A percentile compares a stretch with the other conserved stretches of the same genome.
These are phyloP conservation scores for Zaprionus taronus DNA, from an alignment of 1,140 invertebrate species.

Conservation along the genomic window DNA sequence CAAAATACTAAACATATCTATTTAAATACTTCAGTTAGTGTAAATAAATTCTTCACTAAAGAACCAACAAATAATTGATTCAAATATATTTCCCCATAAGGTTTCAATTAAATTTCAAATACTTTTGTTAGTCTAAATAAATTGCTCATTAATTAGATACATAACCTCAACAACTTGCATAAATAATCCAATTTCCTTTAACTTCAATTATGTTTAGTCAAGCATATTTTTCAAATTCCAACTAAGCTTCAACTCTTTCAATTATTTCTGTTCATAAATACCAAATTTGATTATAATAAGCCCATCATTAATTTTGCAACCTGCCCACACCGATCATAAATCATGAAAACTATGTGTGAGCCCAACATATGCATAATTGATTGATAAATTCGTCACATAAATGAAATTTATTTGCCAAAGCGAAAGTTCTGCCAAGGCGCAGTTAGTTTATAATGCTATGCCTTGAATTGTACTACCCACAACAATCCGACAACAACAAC, in stretches of 20 bases:
- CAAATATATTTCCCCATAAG: too few relatives aligned
- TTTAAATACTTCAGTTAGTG: too few relatives aligned
- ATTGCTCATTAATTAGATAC: too few relatives aligned
- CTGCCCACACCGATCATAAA: not conserved
- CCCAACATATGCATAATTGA: conserved; percentile 8
- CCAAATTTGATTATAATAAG: not conserved
- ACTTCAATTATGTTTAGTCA: too few relatives aligned
- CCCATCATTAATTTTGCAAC: not conserved
- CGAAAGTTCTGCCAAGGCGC: not conserved
- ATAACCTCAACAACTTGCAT: too few relatives aligned
- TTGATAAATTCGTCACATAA: conserved; percentile 14
- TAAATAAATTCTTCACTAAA: too few relatives aligned
- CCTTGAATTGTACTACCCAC: not conserved
- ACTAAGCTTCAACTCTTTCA: not conserved
- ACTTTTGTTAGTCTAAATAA: too few relatives aligned
- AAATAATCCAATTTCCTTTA: too few relatives aligned
- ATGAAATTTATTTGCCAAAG: conserved; percentile 3
- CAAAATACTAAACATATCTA: too few relatives aligned
- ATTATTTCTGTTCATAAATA: not conserved
- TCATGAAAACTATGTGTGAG: not conserved
- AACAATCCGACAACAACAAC: not conserved
- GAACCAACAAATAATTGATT: too few relatives aligned
- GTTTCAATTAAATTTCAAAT: too few relatives aligned
- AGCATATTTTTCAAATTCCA: not conserved
- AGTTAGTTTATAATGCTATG: not conserved